Percentiles rank a stretch among this genome's conserved stretches.
phyloP scores from a whole-genome alignment of 2,113 vertebrate genomes.

The Beaufortia kweichowensis region DNA sequence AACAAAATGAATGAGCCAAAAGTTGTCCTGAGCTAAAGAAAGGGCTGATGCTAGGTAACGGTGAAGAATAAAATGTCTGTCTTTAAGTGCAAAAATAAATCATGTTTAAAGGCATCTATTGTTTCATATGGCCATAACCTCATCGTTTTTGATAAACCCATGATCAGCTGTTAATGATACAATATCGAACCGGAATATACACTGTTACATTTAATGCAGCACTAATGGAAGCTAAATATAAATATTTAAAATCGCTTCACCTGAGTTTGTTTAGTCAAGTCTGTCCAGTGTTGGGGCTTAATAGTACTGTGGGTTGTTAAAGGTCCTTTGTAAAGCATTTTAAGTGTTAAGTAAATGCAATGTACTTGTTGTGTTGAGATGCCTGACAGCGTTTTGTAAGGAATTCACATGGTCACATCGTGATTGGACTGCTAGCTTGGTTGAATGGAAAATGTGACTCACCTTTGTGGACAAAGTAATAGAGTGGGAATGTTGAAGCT shows the following conservation, averaged over 20 bases:
- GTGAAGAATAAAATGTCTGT: background rate
- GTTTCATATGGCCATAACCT: background rate
- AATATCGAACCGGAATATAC: background rate
- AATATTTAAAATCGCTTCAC: background rate
- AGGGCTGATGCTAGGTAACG: constrained; percentile 2
- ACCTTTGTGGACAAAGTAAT: constrained; percentile 53
- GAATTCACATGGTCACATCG: constrained; percentile 47
- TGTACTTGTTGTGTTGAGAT: constrained; percentile 38
- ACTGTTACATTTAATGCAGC: background rate
- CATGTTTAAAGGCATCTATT: background rate
- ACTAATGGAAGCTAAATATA: background rate
- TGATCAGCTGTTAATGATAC: background rate
- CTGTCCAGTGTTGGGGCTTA: background rate
- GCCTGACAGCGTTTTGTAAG: constrained; percentile 57
- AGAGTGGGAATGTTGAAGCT: constrained; percentile 42
- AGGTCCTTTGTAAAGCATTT: constrained; percentile 33
- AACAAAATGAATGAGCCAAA: background rate
- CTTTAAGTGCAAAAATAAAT: constrained; percentile 13
- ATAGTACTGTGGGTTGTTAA: constrained; percentile 18
- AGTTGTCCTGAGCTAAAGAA: background rate
- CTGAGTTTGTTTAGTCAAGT: background rate
- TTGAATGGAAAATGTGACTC: constrained; percentile 59
- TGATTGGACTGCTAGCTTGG: constrained; percentile 38
- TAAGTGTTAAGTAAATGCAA: constrained; percentile 60
- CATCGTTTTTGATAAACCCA: background rate